Evolutionary conservation across 2,797 vertebrate genomes (phyloP).

Genomic region (Falco columbarius): DNA sequence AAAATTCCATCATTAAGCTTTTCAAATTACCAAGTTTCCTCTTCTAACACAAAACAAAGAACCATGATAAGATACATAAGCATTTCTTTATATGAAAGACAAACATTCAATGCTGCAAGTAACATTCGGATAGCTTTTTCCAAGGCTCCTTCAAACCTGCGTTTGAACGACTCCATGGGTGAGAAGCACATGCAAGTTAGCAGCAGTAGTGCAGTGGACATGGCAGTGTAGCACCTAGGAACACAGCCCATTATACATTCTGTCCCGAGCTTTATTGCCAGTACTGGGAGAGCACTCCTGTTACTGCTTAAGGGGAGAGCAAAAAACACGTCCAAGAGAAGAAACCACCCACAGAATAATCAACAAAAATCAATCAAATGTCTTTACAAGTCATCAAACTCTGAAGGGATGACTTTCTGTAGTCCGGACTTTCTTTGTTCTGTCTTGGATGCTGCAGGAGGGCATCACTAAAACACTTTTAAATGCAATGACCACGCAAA

Average conservation of each 20-base stretch:
- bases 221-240: rapidly evolving
- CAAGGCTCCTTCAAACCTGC: neutral
- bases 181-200: neutral
- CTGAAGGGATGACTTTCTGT: neutral
- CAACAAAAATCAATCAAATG: no score
- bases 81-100: neutral
- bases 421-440: neutral
- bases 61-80: rapidly evolving
- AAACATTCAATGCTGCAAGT: neutral
- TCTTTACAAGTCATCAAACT: neutral
- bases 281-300: neutral
- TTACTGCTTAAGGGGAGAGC: neutral
- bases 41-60: neutral
- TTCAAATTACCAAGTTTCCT: neutral
- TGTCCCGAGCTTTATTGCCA: no score
- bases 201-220: no score
- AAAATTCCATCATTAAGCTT: neutral
- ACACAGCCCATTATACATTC: neutral
- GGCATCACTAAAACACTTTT: neutral
- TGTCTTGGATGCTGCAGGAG: neutral
- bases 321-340: neutral
- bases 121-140: neutral
- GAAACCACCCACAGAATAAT: neutral
- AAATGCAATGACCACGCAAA: neutral
- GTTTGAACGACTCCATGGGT: neutral